Evolutionary conservation across 2,888 invertebrate genomes (phyloP).

Genomic region (Asteroscopus sphinx): DNA sequence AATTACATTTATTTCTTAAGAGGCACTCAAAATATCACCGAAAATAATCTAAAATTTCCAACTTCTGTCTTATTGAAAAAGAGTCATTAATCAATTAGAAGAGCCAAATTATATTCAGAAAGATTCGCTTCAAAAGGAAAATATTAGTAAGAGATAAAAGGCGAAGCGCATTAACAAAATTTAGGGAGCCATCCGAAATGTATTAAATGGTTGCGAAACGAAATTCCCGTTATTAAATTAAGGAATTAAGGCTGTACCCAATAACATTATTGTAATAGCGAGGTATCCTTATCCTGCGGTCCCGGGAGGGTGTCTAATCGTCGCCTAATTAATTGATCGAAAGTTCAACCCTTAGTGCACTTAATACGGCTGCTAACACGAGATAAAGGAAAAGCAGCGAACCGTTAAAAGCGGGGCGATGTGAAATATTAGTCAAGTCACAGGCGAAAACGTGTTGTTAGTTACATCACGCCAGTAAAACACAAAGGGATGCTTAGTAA

Average conservation of each 20-base stretch:
- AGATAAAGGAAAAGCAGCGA: constrained; percentile 86
- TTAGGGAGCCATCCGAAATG: constrained; percentile 53
- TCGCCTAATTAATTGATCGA: constrained; percentile 89
- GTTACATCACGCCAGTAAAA: constrained; percentile 83
- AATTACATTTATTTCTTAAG: constrained; percentile 11
- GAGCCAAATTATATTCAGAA: constrained; percentile 30
- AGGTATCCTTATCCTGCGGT: constrained; percentile 72
- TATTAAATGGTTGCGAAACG: constrained; percentile 57
- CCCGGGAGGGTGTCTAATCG: constrained; percentile 81
- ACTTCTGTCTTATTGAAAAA: constrained; percentile 39
- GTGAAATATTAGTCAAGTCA: constrained; percentile 88
- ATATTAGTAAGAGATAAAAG: constrained; percentile 53
- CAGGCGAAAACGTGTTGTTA: constrained; percentile 84
- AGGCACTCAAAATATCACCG: constrained; percentile 22
- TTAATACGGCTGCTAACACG: constrained; percentile 84
- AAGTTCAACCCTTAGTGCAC: constrained; percentile 86
- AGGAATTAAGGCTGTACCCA: constrained; percentile 73
- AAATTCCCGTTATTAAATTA: constrained; percentile 71
- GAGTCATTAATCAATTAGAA: constrained; percentile 52
- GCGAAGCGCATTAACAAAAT: constrained; percentile 54
- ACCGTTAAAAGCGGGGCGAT: constrained; percentile 84
- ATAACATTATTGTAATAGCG: constrained; percentile 82
- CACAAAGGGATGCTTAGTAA: constrained; percentile 87
- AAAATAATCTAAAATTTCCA: constrained; percentile 30
- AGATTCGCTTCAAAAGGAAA: constrained; percentile 43